Percentiles rank a stretch among this genome's conserved stretches.
Evolutionary conservation across 1,140 invertebrate genomes (phyloP).

Genomic region (Luehdorfia chinensis): DNA sequence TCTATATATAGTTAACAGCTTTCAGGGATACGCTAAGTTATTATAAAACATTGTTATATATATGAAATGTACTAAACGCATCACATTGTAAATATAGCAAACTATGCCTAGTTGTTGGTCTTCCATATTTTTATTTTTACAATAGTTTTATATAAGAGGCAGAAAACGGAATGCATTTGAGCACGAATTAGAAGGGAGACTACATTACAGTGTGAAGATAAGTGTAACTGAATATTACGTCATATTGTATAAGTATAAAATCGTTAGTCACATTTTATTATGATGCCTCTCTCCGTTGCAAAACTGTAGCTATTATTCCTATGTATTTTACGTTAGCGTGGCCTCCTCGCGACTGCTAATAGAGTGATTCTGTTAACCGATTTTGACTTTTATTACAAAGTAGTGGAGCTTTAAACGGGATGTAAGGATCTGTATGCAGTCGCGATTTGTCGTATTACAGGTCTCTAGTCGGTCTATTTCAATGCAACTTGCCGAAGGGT

Average conservation of each 20-base stretch:
- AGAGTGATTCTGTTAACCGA: slow-evolving; percentile 5
- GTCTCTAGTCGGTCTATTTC: slow-evolving; percentile 65
- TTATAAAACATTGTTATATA: not conserved
- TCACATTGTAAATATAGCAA: not conserved
- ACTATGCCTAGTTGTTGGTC: slow-evolving; percentile 3
- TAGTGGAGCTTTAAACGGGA: slow-evolving; percentile 12
- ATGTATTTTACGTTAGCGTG: slow-evolving; percentile 10
- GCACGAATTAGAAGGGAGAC: slow-evolving; percentile 10
- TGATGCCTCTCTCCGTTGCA: not conserved
- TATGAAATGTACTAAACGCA: not conserved
- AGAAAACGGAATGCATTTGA: slow-evolving; percentile 15
- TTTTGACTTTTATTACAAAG: slow-evolving; percentile 9
- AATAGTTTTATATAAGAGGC: slow-evolving; percentile 3
- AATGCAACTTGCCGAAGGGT: slow-evolving; percentile 66
- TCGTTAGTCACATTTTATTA: not conserved
- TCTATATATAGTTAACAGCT: too few relatives aligned
- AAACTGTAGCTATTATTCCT: not conserved
- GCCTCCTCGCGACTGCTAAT: slow-evolving; percentile 2
- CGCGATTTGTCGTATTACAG: slow-evolving; percentile 18
- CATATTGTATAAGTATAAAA: not conserved
- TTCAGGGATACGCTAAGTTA: not conserved
- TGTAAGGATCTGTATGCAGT: not conserved
- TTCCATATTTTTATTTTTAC: slow-evolving; percentile 13
- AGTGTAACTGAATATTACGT: not conserved
- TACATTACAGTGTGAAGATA: not conserved